Base-by-base conservation (phyloP, 2,113 vertebrate species). In the Varanus komodoensis region DNA sequence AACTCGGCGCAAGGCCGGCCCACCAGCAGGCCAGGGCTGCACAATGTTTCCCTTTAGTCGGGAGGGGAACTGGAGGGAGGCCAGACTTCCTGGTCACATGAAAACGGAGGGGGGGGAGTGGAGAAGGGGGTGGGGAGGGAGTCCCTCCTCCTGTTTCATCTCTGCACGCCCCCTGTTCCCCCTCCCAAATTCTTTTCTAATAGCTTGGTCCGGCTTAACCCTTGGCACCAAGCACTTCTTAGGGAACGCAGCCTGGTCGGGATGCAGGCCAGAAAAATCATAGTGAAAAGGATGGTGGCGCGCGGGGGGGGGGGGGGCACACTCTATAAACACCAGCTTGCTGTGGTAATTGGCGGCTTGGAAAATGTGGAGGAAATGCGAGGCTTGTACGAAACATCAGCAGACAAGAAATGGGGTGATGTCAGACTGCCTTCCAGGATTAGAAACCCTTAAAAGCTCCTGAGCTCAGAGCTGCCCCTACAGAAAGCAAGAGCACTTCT, bases 391-490 rank as follows among this genome's bases (percentile, higher is more conserved):
- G 96, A 97, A 98, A 97, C 97, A 98, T 98, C 97, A 96, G 97
- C 98, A 97, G 98, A 98, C 97, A 95, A 97, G 97, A 97, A 97
- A 94, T 93, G 93, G 96, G 95, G 96, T 99, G 99, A 99, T 98
- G 98, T 99, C 98, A 99, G 97, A 94, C 79, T 89, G 95, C 96
- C 97, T 96, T 97, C 98, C 98, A 99, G 98, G 98, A 99, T 99
- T 99, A 99, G 99, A 99, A 99, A 97, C 98, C 98, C 98, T 99
- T 99, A 99, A 98, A 99, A 99, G 98, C 98, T 97, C 96, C 92
- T 0, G 44, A 95, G 95, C 5, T 0, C 86, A 2, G 95, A 82
- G 92, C 94, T 91, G 94, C 88, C 93, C 54, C 95, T 0, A 27
- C 87, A 93, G 92, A 94, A 92, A 48, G 1, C 11, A 48, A 90